A percentile compares a stretch with the other conserved stretches of the same genome.
Conservation (phyloP, 2,888 invertebrate genomes). For the Ellobium chinense region DNA sequence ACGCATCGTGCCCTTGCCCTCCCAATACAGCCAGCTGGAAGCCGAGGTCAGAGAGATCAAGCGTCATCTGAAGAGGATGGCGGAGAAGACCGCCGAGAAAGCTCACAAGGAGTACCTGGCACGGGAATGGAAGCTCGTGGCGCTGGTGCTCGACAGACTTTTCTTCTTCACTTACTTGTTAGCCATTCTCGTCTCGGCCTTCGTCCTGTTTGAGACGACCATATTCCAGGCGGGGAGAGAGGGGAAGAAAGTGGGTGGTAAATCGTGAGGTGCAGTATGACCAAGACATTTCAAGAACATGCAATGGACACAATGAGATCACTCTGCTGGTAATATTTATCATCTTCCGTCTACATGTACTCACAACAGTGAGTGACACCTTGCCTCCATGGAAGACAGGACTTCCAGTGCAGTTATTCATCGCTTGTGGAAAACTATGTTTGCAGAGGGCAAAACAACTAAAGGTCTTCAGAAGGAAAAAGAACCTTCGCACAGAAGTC, state of each 20-base stretch:
- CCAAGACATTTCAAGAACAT: too few species aligned
- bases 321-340: too few species aligned
- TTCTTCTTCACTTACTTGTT: constrained; percentile 77
- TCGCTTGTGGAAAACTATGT: too few species aligned
- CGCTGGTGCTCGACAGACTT: constrained; percentile 75
- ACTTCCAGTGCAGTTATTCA: too few species aligned
- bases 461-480: too few species aligned
- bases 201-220: constrained; percentile 71
- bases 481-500: too few species aligned
- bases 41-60: constrained; percentile 74
- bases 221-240: constrained; percentile 36
- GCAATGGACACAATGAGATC: too few species aligned
- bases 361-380: too few species aligned
- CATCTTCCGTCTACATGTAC: too few species aligned
- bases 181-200: constrained; percentile 72
- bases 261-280: too few species aligned
- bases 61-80: constrained; percentile 63
- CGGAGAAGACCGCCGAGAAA: constrained; percentile 65
- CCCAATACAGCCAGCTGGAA: constrained; percentile 61
- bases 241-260: background rate
- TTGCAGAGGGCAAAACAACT: too few species aligned
- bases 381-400: too few species aligned
- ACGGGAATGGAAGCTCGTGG: constrained; percentile 76
- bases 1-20: constrained; percentile 42
- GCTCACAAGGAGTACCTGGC: constrained; percentile 70